phyloP scores from a whole-genome alignment of 2,888 invertebrate species.

The Philopedon plagiatum region DNA sequence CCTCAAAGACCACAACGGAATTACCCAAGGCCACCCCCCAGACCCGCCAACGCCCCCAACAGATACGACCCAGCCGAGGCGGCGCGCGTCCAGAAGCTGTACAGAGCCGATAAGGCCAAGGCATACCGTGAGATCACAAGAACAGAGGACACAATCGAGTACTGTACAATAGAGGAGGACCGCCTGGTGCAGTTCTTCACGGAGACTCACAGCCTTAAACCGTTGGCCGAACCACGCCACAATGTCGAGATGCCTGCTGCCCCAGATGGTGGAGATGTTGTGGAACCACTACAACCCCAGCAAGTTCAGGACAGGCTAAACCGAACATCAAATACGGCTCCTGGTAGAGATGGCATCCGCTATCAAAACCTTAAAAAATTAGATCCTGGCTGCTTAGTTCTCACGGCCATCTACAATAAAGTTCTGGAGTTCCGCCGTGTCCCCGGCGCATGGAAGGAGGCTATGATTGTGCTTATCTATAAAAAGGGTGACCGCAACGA shows the following conservation, averaged over 20 bases:
- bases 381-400: slow-evolving; percentile 35
- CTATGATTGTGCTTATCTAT: slow-evolving; percentile 31
- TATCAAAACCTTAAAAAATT: slow-evolving; percentile 24
- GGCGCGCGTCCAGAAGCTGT: too few species aligned
- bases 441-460: slow-evolving; percentile 26
- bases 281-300: background rate
- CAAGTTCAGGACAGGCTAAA: background rate
- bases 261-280: background rate
- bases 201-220: background rate
- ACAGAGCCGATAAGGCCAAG: background rate
- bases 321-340: slow-evolving; percentile 32
- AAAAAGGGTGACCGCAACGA: slow-evolving; percentile 49
- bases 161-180: background rate
- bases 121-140: background rate
- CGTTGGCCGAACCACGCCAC: background rate
- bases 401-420: slow-evolving; percentile 13
- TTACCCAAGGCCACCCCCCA: too few species aligned
- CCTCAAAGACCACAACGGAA: too few species aligned
- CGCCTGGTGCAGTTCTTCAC: too few species aligned
- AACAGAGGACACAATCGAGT: too few species aligned
- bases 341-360: slow-evolving; percentile 37
- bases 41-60: too few species aligned
- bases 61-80: too few species aligned
- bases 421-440: background rate
- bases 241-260: background rate